Base-by-base conservation (phyloP, 2,888 invertebrate genomes). In the Aphidoletes aphidimyza region DNA sequence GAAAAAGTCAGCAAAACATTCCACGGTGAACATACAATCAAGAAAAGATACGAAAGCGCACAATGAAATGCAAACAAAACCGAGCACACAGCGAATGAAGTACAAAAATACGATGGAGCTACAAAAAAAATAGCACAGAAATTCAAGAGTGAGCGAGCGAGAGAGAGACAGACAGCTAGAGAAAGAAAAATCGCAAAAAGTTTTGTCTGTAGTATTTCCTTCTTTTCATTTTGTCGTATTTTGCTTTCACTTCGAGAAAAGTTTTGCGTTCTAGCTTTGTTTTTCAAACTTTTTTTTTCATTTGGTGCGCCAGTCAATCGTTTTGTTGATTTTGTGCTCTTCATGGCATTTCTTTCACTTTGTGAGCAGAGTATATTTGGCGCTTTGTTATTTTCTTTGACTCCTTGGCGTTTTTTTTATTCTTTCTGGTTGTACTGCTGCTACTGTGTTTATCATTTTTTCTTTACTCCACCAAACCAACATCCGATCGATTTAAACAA, bases 1-100 rank as follows among this genome's bases (percentile, higher is more conserved):
- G 81, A 81, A 81, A 37, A 81, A 81, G 81, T 81, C 81, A 81
- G 81, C 81, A 81, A 81, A 81, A 81, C 81, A 81, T 81, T 81
- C 81, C 37, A 81, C n/a, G 81, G 37, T 8, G 22, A 81, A 81
- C 37, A 22, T 81, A 81, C 81, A 81, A 81, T 81, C 81, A 81
- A 37, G 37, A 37, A 36, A 81, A 81, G 37, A 81, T 37, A 81
- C n/a, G 81, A 37, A 81, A 81, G 37, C 81, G 37, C 81, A 81
- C 81, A 81, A 81, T 37, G 81, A 81, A 81, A 81, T 81, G 37
- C 37, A 81, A 81, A 81, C 81, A 37, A 81, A 81, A 81, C 37
- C n/a, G 34, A 69, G 30, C 2, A 34, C 6, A n/a, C 26, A 69
- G 3, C 69, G 69, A 69, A 69, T 69, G 69, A 34, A 69, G 69